phyloP scores from a whole-genome alignment of 2,113 vertebrate genomes.

The Hippoglossus stenolepis region DNA sequence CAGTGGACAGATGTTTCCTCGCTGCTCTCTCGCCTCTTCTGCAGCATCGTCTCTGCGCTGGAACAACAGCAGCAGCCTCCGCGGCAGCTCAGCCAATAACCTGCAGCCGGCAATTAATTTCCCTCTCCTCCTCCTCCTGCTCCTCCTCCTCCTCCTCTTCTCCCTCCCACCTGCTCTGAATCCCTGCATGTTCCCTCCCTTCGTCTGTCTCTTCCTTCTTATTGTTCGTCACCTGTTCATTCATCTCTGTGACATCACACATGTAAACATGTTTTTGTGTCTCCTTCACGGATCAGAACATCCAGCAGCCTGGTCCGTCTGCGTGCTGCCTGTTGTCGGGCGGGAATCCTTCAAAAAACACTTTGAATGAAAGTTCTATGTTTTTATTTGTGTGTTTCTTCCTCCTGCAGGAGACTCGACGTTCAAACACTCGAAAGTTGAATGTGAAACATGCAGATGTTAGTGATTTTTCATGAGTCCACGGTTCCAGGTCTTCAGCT shows the following conservation, averaged over 20 bases:
- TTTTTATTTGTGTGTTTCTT: too few relatives aligned
- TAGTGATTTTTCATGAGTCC: too few relatives aligned
- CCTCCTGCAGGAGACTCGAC: too few relatives aligned
- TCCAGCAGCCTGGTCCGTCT: too few relatives aligned
- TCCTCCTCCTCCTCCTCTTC: constrained; percentile 14
- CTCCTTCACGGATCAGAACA: not conserved
- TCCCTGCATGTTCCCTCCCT: constrained; percentile 4
- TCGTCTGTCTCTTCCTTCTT: constrained; percentile 2
- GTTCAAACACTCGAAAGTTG: too few relatives aligned
- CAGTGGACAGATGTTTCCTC: constrained; percentile 12
- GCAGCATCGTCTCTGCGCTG: constrained; percentile 45
- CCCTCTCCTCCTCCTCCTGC: constrained; percentile 35
- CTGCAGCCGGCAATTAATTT: constrained; percentile 59
- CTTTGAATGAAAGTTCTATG: too few relatives aligned
- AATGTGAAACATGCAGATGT: too few relatives aligned
- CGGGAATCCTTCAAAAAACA: too few relatives aligned
- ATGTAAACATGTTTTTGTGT: constrained; percentile 6
- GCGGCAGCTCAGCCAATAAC: constrained; percentile 54
- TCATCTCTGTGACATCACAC: constrained; percentile 29
- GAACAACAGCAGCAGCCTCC: constrained; percentile 55
- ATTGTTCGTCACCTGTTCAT: constrained; percentile 49
- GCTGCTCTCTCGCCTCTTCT: constrained; percentile 32
- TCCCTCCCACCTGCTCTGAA: constrained; percentile 17
- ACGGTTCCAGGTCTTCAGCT: too few relatives aligned
- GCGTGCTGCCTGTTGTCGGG: too few relatives aligned